Evolutionary conservation across 2,888 invertebrate genomes (phyloP).

Genomic region (Tribolium freemani): DNA sequence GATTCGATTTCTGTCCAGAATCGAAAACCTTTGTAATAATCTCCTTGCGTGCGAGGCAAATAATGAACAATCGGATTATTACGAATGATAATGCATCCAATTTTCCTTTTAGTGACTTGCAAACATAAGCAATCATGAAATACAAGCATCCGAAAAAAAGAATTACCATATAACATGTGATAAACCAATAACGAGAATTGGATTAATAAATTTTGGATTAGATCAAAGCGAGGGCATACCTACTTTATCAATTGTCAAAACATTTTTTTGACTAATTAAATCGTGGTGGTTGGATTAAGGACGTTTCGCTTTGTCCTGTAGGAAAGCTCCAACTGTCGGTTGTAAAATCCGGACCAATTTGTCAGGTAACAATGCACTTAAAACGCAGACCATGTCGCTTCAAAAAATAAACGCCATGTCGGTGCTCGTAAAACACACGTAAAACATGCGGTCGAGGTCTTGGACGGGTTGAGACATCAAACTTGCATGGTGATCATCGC

Average conservation of each 20-base stretch:
- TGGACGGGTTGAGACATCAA: slow-evolving; percentile 28
- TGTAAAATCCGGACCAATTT: slow-evolving; percentile 21
- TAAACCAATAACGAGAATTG: slow-evolving; percentile 29
- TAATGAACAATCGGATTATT: slow-evolving; percentile 18
- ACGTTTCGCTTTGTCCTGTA: background rate
- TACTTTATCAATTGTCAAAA: slow-evolving; percentile 35
- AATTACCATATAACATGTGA: slow-evolving; percentile 36
- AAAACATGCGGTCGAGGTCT: slow-evolving; percentile 25
- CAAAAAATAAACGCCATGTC: slow-evolving; percentile 36
- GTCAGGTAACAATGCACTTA: slow-evolving; percentile 34
- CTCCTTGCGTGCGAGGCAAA: slow-evolving; percentile 23
- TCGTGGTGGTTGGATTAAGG: slow-evolving; percentile 22
- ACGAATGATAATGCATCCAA: slow-evolving; percentile 25
- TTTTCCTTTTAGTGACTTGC: slow-evolving; percentile 27
- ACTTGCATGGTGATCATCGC: slow-evolving; percentile 27
- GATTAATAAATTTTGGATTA: slow-evolving; percentile 38
- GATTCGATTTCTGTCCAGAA: no score
- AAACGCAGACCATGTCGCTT: slow-evolving; percentile 19
- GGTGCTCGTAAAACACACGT: slow-evolving; percentile 35
- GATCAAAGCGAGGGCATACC: slow-evolving; percentile 3
- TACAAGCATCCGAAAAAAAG: slow-evolving; percentile 4
- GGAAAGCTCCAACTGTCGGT: background rate
- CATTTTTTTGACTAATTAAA: slow-evolving; percentile 19
- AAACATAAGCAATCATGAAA: slow-evolving; percentile 24
- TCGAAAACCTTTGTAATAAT: slow-evolving; percentile 22